Conservation (phyloP, 92 coral and sea anemone species). For the Metridium senile region DNA sequence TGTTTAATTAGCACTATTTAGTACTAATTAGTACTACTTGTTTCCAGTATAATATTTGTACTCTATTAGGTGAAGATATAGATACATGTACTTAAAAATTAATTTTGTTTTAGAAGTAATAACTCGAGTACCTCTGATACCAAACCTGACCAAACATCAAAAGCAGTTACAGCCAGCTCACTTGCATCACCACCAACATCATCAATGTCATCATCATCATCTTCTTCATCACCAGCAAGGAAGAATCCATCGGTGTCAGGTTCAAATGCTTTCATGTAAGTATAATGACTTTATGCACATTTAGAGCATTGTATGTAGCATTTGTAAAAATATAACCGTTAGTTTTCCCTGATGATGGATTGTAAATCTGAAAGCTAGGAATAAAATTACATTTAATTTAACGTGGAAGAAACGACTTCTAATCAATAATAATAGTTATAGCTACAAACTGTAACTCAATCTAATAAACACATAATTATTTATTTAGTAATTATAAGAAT, state of each 20-base stretch:
- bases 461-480: too few relatives aligned
- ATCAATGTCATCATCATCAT: slow-evolving; percentile 16
- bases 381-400: too few relatives aligned
- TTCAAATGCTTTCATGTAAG: slow-evolving; percentile 68
- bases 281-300: too few relatives aligned
- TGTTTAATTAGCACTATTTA: too few relatives aligned
- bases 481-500: too few relatives aligned
- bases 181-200: slow-evolving; percentile 10
- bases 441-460: too few relatives aligned
- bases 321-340: not conserved
- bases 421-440: not conserved
- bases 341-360: too few relatives aligned
- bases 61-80: too few relatives aligned
- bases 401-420: not conserved
- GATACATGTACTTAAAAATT: too few relatives aligned
- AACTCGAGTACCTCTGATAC: not conserved
- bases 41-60: too few relatives aligned
- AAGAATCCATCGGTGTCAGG: slow-evolving; percentile 33
- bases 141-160: not conserved
- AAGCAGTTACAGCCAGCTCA: not conserved
- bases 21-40: too few relatives aligned
- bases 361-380: too few relatives aligned
- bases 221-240: slow-evolving; percentile 3
- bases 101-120: not conserved
- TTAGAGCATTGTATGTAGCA: not conserved